Conservation (phyloP, 2,797 vertebrate species). For the Esox lucius region DNA sequence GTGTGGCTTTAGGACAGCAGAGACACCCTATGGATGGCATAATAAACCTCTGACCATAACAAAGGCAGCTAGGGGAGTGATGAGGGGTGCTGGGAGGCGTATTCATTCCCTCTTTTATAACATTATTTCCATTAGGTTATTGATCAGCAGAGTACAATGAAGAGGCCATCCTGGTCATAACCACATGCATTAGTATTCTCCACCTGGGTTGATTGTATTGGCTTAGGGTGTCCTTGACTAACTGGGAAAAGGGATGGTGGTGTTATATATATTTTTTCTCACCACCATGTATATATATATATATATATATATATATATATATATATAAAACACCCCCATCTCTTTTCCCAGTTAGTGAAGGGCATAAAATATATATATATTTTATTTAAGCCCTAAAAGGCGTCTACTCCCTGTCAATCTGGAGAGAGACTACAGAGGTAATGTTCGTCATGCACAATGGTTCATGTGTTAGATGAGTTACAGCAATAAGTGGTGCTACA, state of each 20-base stretch:
- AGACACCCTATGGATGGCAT: conserved; percentile 42
- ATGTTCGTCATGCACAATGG: too few relatives aligned
- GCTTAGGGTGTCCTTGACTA: conserved; percentile 47
- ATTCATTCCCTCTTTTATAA: conserved; percentile 59
- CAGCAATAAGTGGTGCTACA: too few relatives aligned
- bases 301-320: too few relatives aligned
- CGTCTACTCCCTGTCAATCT: too few relatives aligned
- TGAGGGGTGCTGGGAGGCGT: conserved; percentile 13
- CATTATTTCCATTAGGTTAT: conserved; percentile 68
- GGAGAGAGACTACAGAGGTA: too few relatives aligned
- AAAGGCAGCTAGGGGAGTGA: conserved; percentile 48
- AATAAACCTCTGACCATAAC: conserved; percentile 54
- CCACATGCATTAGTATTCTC: conserved; percentile 8
- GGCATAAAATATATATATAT: too few relatives aligned
- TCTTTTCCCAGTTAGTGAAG: too few relatives aligned
- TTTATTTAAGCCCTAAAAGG: too few relatives aligned
- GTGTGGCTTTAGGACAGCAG: conserved; percentile 50
- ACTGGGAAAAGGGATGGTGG: conserved; percentile 14
- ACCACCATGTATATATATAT: too few relatives aligned
- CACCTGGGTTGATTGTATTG: conserved; percentile 4
- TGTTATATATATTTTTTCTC: too few relatives aligned
- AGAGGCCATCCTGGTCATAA: conserved; percentile 53
- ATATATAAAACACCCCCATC: too few relatives aligned
- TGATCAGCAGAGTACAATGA: conserved; percentile 56
- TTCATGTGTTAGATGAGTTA: too few relatives aligned